These are phyloP conservation scores for Pseudachorutes palmiensis DNA, from an alignment of 1,140 invertebrate species.

Conservation along the genomic window DNA sequence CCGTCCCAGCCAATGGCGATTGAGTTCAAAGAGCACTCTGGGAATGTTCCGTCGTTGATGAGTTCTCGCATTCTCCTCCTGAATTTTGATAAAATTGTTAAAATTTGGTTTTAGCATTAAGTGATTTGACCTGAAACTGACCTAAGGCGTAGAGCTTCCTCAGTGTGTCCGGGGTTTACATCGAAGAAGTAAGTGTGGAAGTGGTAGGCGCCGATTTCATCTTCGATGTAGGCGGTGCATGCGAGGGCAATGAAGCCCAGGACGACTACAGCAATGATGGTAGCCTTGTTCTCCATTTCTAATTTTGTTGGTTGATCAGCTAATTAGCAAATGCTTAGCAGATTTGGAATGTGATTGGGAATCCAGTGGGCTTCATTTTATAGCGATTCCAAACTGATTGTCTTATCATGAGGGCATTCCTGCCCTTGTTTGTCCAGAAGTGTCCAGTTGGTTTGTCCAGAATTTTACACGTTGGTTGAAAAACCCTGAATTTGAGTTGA, in stretches of 20 bases:
- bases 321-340: no score
- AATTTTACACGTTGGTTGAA: no score
- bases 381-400: no score
- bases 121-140: conserved; percentile 15
- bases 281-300: neutral
- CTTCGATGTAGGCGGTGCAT: neutral
- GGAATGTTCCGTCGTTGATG: conserved; percentile 23
- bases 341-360: no score
- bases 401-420: no score
- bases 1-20: conserved; percentile 27
- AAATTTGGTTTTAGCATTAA: neutral
- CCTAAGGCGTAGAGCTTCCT: conserved; percentile 28
- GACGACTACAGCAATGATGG: neutral
- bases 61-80: conserved; percentile 11
- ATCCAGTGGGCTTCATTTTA: no score
- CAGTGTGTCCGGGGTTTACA: conserved; percentile 16
- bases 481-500: no score
- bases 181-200: conserved; percentile 36
- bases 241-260: neutral
- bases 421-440: no score
- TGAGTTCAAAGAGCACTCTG: conserved; percentile 23
- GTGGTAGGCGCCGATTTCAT: conserved; percentile 29
- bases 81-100: conserved; percentile 1
- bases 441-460: no score
- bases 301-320: no score